A percentile compares a stretch with the other conserved stretches of the same genome.
These are phyloP conservation scores for Spilogale gracilis DNA, from an alignment of 2,113 vertebrate genomes.

Conservation along the genomic window DNA sequence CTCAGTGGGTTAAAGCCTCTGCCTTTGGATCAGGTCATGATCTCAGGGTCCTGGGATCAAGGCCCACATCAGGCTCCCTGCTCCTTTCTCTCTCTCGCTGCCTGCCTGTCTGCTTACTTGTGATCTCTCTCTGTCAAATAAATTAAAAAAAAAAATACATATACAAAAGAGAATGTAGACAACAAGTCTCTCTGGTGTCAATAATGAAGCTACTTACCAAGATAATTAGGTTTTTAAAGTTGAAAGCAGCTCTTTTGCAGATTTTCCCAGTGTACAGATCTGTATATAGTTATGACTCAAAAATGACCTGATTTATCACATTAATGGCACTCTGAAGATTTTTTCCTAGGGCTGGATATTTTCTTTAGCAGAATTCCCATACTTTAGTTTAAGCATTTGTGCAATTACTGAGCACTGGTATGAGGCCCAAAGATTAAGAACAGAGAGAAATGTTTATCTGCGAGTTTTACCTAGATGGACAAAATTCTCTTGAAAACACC, in stretches of 20 bases:
- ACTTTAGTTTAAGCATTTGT: constrained; percentile 52
- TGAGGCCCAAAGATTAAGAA: constrained; percentile 71
- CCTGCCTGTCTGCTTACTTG: too few relatives aligned
- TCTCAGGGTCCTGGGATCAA: too few relatives aligned
- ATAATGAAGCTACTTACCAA: not conserved
- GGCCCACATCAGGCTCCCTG: too few relatives aligned
- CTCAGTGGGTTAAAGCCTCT: too few relatives aligned
- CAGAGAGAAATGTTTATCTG: constrained; percentile 76
- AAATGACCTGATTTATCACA: constrained; percentile 64
- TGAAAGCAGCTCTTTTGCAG: constrained; percentile 41
- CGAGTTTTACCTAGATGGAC: constrained; percentile 76
- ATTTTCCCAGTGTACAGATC: not conserved
- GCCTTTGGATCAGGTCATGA: too few relatives aligned
- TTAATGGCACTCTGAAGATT: constrained; percentile 56
- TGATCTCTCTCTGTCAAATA: too few relatives aligned
- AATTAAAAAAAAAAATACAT: not conserved
- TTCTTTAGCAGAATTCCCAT: constrained; percentile 66
- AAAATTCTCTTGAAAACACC: constrained; percentile 80
- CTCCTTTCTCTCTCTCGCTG: too few relatives aligned
- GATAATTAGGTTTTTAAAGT: constrained; percentile 43
- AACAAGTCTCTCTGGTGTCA: not conserved
- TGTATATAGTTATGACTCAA: constrained; percentile 1
- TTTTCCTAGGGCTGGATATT: not conserved
- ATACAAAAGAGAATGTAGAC: not conserved
- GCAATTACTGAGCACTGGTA: constrained; percentile 70